These are phyloP conservation scores for Chinchilla lanigera DNA, from an alignment of 2,113 vertebrate species.

Conservation along the genomic window DNA sequence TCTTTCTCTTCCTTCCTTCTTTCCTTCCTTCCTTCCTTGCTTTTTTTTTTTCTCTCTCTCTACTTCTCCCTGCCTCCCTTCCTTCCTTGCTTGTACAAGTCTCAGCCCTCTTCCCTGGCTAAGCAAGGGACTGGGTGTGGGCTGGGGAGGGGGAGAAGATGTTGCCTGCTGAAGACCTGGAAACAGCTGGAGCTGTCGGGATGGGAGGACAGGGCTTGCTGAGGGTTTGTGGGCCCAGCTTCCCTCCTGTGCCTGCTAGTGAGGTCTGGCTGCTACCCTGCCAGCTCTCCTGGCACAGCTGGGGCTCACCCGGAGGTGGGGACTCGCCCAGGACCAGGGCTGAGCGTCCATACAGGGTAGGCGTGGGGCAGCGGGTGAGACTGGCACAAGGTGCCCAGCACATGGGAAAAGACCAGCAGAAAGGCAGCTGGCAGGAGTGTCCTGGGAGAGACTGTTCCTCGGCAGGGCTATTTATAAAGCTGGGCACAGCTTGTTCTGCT, in stretches of 20 bases:
- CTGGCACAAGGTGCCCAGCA: neutral
- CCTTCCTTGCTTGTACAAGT: neutral
- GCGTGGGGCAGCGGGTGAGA: no score
- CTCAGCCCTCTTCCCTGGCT: neutral
- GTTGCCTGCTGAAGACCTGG: neutral
- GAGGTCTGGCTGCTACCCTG: neutral
- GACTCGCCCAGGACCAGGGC: neutral
- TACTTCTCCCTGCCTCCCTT: neutral
- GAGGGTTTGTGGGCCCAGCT: neutral
- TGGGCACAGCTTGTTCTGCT: neutral
- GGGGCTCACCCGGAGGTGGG: no score
- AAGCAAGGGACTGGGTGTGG: neutral
- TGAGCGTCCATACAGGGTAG: accelerated
- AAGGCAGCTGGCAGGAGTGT: neutral
- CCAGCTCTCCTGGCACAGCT: neutral
- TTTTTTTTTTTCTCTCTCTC: no score
- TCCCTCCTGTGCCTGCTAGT: neutral
- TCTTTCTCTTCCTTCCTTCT: no score
- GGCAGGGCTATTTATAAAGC: slow-evolving; percentile 17
- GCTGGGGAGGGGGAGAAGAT: neutral
- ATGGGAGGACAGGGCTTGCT: accelerated
- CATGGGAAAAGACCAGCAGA: neutral
- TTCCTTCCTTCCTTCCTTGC: neutral
- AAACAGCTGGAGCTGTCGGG: neutral
- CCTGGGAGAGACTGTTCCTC: neutral